Evolutionary conservation across 2,888 invertebrate species (phyloP).

Genomic region (Schizaphis graminum): DNA sequence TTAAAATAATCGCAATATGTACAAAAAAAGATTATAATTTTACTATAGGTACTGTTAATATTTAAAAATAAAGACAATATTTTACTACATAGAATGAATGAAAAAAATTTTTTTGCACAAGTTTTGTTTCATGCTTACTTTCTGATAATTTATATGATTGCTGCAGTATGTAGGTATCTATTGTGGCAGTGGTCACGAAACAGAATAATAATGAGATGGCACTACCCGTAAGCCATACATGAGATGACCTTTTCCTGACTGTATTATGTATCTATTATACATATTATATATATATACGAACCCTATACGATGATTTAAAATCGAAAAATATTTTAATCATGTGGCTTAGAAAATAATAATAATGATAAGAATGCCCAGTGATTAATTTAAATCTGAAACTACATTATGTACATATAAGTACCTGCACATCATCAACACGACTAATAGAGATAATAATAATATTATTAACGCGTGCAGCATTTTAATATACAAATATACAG

Average conservation of each 20-base stretch:
- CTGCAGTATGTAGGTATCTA: background rate
- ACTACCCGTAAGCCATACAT: background rate
- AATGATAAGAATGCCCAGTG: background rate
- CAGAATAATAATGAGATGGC: background rate
- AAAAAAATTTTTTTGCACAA: background rate
- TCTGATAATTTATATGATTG: background rate
- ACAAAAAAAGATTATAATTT: background rate
- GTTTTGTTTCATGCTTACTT: background rate
- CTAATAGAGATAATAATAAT: background rate
- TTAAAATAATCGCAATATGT: background rate
- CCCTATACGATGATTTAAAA: background rate
- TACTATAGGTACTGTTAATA: background rate
- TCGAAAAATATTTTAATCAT: background rate
- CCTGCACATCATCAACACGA: background rate
- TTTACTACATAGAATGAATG: background rate
- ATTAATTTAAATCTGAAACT: background rate
- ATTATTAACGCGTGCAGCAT: background rate
- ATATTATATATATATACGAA: background rate
- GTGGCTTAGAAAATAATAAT: background rate
- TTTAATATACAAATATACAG: slow-evolving; percentile 6
- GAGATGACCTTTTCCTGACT: slow-evolving; percentile 15
- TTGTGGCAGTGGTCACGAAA: background rate
- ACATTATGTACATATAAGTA: background rate
- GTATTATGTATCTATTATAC: background rate
- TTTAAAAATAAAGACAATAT: background rate